phyloP scores from a whole-genome alignment of 2,113 vertebrate species.

The Polyodon spathula region DNA sequence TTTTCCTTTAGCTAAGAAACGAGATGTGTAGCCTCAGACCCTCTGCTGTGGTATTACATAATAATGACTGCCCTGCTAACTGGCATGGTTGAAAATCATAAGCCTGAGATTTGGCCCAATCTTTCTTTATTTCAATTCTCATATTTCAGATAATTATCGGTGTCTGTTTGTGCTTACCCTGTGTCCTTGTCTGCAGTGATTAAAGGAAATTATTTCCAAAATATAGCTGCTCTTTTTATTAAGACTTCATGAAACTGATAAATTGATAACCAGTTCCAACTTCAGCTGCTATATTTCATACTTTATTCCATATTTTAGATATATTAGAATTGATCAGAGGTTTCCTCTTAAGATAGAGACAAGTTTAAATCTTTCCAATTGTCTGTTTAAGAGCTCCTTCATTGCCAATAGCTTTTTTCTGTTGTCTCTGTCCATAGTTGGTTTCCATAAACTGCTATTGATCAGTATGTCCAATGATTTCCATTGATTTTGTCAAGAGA shows the following conservation, averaged over 20 bases:
- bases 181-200: constrained; percentile 40
- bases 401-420: too few species aligned
- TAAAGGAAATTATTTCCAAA: constrained; percentile 36
- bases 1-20: constrained; percentile 39
- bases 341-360: too few species aligned
- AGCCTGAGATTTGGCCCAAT: constrained; percentile 53
- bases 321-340: too few species aligned
- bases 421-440: too few species aligned
- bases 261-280: background rate
- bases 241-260: background rate
- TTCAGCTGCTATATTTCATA: too few species aligned
- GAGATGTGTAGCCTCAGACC: constrained; percentile 51
- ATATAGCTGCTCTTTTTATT: background rate
- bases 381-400: too few species aligned
- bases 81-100: constrained; percentile 59
- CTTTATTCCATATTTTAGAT: too few species aligned
- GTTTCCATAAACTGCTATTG: too few species aligned
- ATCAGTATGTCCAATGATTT: too few species aligned
- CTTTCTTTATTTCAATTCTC: constrained; percentile 35
- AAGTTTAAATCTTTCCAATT: too few species aligned
- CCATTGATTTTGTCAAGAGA: too few species aligned
- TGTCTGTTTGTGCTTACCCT: constrained; percentile 54
- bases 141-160: constrained; percentile 57
- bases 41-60: constrained; percentile 53
- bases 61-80: constrained; percentile 44